Conservation (phyloP, 2,113 vertebrate species). For the Stigmatopora argus region DNA sequence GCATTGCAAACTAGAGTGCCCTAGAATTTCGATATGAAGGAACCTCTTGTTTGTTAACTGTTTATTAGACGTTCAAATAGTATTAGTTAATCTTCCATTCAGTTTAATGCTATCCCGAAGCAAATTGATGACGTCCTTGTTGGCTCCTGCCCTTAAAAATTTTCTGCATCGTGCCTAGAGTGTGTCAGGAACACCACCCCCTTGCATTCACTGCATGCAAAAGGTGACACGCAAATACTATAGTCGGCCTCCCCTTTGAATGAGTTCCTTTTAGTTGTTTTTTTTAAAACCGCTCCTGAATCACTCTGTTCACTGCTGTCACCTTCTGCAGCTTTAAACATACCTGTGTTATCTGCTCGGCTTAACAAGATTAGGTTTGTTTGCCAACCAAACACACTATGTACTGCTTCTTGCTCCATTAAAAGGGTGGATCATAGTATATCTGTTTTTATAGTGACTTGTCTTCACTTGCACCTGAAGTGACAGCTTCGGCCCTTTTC, state of each 20-base stretch:
- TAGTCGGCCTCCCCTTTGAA: constrained; percentile 27
- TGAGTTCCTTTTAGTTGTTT: constrained; percentile 27
- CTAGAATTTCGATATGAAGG: too few relatives aligned
- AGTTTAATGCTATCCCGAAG: too few relatives aligned
- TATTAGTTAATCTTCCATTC: too few relatives aligned
- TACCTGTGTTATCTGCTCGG: background rate
- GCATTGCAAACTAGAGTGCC: too few relatives aligned
- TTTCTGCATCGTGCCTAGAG: constrained; percentile 14
- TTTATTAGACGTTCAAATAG: too few relatives aligned
- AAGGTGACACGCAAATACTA: constrained; percentile 8
- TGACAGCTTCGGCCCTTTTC: background rate
- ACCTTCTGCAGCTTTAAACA: background rate
- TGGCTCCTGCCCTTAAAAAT: background rate
- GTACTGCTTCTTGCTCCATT: background rate
- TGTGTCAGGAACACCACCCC: constrained; percentile 15
- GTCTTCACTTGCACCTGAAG: too few relatives aligned
- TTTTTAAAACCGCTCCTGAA: background rate
- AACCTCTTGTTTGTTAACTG: too few relatives aligned
- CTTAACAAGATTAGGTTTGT: background rate
- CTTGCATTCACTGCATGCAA: constrained; percentile 19
- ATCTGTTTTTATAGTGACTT: too few relatives aligned
- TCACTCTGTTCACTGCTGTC: constrained; percentile 8
- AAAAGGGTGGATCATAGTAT: too few relatives aligned
- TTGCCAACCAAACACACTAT: background rate
- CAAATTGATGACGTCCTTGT: too few relatives aligned